A percentile compares a stretch with the other conserved stretches of the same genome.
phyloP scores from a whole-genome alignment of 2,113 vertebrate species.

The Alouatta palliata region DNA sequence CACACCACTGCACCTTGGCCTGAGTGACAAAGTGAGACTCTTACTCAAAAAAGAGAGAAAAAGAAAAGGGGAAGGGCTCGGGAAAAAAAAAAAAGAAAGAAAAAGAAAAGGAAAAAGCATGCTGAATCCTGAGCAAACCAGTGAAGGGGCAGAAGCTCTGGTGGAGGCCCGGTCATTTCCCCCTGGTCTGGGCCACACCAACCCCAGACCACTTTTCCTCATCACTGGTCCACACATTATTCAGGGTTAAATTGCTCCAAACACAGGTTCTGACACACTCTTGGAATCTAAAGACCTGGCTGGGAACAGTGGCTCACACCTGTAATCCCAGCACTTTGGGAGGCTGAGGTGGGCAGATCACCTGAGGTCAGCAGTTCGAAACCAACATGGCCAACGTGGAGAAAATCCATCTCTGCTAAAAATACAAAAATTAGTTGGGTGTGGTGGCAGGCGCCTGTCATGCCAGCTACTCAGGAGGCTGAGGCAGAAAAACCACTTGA shows the following conservation, averaged over 20 bases:
- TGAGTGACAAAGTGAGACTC: background rate
- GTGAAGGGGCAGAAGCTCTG: background rate
- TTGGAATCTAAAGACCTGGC: background rate
- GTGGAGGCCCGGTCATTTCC: background rate
- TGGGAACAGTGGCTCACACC: no score
- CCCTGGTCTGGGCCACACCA: accelerated
- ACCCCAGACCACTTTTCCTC: background rate
- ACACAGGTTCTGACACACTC: background rate
- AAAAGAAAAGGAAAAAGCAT: background rate
- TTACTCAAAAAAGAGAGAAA: background rate
- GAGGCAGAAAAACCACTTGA: no score
- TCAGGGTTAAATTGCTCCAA: background rate
- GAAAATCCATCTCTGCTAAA: no score
- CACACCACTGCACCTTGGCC: background rate
- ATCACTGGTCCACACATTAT: background rate
- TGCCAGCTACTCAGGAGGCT: no score
- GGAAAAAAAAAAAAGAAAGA: no score
- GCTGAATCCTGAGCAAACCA: background rate
- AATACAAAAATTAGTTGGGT: no score
- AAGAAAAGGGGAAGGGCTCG: background rate
- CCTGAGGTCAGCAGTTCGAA: no score
- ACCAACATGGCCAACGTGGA: no score
- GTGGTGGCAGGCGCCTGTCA: no score
- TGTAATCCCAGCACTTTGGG: no score
- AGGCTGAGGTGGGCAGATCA: no score